phyloP scores from a whole-genome alignment of 2,888 invertebrate genomes.

The Machimus atricapillus region DNA sequence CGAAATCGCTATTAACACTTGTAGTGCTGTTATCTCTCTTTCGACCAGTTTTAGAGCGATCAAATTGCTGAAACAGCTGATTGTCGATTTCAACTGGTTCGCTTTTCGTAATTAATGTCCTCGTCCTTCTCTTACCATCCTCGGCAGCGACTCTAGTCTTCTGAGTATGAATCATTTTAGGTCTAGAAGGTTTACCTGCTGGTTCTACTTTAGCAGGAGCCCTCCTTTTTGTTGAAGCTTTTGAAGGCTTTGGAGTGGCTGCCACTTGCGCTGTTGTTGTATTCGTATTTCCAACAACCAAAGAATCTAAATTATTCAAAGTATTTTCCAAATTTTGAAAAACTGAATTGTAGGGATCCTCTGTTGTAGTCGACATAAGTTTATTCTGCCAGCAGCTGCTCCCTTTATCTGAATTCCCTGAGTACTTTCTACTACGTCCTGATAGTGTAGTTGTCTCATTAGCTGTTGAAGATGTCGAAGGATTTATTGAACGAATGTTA shows the following conservation, averaged over 20 bases:
- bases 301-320: conserved; percentile 62
- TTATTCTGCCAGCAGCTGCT: conserved; percentile 56
- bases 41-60: conserved; percentile 33
- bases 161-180: conserved; percentile 81
- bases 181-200: conserved; percentile 63
- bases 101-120: conserved; percentile 64
- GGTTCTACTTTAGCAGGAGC: conserved; percentile 52
- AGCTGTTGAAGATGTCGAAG: conserved; percentile 58
- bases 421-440: conserved; percentile 43
- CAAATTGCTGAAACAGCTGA: conserved; percentile 42
- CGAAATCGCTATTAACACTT: conserved; percentile 54
- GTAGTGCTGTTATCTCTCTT: conserved; percentile 38
- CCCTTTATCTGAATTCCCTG: conserved; percentile 43
- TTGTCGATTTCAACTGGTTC: conserved; percentile 51
- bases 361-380: conserved; percentile 54
- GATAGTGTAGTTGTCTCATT: conserved; percentile 53
- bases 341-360: conserved; percentile 62
- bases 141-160: conserved; percentile 67
- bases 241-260: conserved; percentile 48
- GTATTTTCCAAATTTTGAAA: conserved; percentile 64
- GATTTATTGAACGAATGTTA: not conserved
- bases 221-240: conserved; percentile 51
- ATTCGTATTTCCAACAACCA: conserved; percentile 55
- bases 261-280: conserved; percentile 49
- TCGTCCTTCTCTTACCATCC: conserved; percentile 67